Evolutionary conservation across 2,113 vertebrate species (phyloP).

Genomic region (Hippolais icterina): DNA sequence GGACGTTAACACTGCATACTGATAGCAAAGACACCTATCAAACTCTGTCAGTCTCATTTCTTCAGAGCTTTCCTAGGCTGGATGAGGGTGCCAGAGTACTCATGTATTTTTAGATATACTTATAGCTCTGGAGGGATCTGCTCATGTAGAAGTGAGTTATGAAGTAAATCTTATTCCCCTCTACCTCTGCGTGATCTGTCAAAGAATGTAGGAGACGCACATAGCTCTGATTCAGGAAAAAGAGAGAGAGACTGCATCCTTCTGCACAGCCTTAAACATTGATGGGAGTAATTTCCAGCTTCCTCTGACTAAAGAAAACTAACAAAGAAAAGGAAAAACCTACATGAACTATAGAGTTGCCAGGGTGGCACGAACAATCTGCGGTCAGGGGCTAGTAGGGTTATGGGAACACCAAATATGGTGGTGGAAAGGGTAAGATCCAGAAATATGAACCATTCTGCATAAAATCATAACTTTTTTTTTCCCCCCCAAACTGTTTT

Average conservation of each 20-base stretch:
- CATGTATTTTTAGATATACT: not conserved
- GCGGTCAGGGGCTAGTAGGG: accelerated
- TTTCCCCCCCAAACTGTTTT: not conserved
- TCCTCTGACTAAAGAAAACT: not conserved
- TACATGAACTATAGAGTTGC: no score
- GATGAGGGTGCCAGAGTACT: not conserved
- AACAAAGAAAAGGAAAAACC: not conserved
- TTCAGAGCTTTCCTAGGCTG: not conserved
- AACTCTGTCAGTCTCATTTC: not conserved
- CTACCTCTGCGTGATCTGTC: not conserved
- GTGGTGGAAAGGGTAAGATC: not conserved
- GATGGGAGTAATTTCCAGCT: not conserved
- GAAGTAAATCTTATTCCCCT: not conserved
- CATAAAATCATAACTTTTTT: not conserved
- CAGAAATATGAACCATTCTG: not conserved
- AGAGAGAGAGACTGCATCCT: not conserved
- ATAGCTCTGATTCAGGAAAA: not conserved
- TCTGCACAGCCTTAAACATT: not conserved
- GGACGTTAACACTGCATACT: not conserved
- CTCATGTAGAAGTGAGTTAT: not conserved
- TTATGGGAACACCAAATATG: not conserved
- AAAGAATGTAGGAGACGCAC: not conserved
- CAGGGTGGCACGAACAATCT: not conserved
- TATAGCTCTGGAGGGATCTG: not conserved
- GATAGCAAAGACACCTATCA: not conserved